Evolutionary conservation across 2,113 vertebrate genomes (phyloP).

Genomic region (Leucoraja erinaceus): DNA sequence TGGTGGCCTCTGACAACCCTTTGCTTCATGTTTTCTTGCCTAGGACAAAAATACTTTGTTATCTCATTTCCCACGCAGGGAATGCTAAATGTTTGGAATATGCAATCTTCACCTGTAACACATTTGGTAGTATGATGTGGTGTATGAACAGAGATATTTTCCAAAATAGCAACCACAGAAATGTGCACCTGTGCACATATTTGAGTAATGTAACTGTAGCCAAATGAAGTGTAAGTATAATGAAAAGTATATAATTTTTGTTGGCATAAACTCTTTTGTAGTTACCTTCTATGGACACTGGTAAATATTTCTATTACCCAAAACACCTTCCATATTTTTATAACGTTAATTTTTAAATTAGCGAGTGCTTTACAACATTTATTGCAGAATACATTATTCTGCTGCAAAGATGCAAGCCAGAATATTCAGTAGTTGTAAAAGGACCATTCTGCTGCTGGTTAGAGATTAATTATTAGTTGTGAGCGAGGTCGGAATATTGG

Average conservation of each 20-base stretch:
- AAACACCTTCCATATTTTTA: not conserved
- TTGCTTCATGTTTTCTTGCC: not conserved
- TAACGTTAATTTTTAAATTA: not conserved
- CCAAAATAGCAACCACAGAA: not conserved
- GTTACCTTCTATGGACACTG: not conserved
- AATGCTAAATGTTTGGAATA: not conserved
- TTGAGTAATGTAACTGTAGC: not conserved
- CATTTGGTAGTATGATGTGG: not conserved
- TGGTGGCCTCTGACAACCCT: not conserved
- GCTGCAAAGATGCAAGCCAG: not conserved
- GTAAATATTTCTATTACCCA: not conserved
- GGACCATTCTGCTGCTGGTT: not conserved
- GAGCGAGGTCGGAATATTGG: not conserved
- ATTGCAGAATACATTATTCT: not conserved
- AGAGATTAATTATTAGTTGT: not conserved
- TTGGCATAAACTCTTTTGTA: not conserved
- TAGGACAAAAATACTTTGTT: not conserved
- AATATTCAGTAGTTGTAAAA: not conserved
- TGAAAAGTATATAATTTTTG: not conserved
- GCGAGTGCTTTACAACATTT: not conserved
- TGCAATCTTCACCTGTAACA: no score
- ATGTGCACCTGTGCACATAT: no score
- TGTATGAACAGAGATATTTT: not conserved
- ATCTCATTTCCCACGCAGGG: not conserved
- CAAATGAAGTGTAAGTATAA: not conserved